Evolutionary conservation across 2,888 invertebrate species (phyloP).

Genomic region (Busseola fusca): DNA sequence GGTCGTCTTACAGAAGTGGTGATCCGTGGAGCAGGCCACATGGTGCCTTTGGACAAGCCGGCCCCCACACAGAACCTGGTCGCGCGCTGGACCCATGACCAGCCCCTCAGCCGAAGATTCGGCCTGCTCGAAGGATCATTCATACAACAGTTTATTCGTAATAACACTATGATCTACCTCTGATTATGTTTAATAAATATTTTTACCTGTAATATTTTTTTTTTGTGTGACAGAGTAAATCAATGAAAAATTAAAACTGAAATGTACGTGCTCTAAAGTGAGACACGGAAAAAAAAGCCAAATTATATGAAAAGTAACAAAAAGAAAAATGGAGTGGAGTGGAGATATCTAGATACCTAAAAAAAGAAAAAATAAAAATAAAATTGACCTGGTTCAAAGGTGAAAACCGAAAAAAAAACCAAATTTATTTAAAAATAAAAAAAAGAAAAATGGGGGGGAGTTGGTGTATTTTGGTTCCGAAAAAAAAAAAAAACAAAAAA

Average conservation of each 20-base stretch:
- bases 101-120: slow-evolving; percentile 60
- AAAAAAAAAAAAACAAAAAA: no score
- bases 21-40: slow-evolving; percentile 90
- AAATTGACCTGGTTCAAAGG: no score
- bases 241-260: neutral
- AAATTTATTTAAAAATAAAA: no score
- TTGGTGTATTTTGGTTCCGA: no score
- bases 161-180: slow-evolving; percentile 59
- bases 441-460: no score
- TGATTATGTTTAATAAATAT: slow-evolving; percentile 31
- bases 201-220: neutral
- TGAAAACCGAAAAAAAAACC: no score
- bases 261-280: neutral
- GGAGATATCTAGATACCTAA: no score
- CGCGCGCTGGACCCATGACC: slow-evolving; percentile 85
- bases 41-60: slow-evolving; percentile 90
- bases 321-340: no score
- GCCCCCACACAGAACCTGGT: slow-evolving; percentile 87
- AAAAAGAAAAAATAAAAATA: no score
- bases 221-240: neutral
- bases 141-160: slow-evolving; percentile 60
- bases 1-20: slow-evolving; percentile 88
- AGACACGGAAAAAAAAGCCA: no score
- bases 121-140: slow-evolving; percentile 49
- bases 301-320: no score